Evolutionary conservation across 2,888 invertebrate genomes (phyloP), one percentile per base, ranked within the genome.

Genomic region (Matsumyia berberina): DNA sequence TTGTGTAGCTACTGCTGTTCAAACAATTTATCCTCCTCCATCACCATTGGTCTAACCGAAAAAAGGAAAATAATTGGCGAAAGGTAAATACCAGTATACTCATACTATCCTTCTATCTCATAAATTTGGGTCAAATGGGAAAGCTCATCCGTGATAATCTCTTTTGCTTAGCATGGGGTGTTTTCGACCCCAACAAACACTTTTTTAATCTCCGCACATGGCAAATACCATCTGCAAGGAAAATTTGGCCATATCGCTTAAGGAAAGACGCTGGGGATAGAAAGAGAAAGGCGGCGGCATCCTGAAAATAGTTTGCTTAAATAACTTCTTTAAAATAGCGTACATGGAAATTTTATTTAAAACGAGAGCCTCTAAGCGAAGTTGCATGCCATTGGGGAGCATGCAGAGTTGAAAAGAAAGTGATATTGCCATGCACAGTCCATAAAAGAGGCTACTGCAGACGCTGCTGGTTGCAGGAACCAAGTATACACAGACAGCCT

Each of bases 81-180:
- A 79, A 83, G 83, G 72, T 83, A 83, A 79, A 83, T 62, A 53
- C 67, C 55, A 49, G 60, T 44, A 57, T 15, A 7, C 1, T 37
- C 7, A 29, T 67, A 37, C 33, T 72, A 53, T 67, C 24, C 39
- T 37, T 73, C 44, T 35, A 62, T 69, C 42, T 35, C 49, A 67
- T 62, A 29, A 69, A 83, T 78, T 79, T 67, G 67, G 83, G 79
- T 79, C 73, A 79, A 69, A 69, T 79, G 42, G 46, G 29, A 83
- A 62, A 78, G 53, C 66, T 60, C 72, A 72, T 60, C 70, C 64
- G 37, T 58, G 58, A 29, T 81, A 81, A 77, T 81, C 64, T 77
- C 64, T 58, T 58, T 70, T 64, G 57, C 57, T 39, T 24, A 19
- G 62, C 12, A 33, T 62, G 29, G 33, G 39, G 53, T 39, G 31